phyloP scores from a whole-genome alignment of 2,888 invertebrate species.

The Cheiracanthium punctorium region DNA sequence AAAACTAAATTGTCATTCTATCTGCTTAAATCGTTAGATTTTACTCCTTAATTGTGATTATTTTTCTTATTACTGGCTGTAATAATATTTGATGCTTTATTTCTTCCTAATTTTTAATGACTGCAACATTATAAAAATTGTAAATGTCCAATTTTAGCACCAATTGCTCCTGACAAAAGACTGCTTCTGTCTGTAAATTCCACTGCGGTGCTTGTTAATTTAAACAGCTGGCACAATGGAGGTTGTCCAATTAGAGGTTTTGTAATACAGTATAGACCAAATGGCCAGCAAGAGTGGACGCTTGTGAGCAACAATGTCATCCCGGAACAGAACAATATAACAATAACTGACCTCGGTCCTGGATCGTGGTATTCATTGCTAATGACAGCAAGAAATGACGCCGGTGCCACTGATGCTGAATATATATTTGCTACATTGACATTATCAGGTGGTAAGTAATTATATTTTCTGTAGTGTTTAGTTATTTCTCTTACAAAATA shows the following conservation, averaged over 20 bases:
- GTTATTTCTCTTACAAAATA: too few species aligned
- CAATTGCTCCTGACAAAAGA: constrained; percentile 91
- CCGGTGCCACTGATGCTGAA: constrained; percentile 95
- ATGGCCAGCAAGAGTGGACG: constrained; percentile 85
- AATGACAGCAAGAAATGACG: constrained; percentile 89
- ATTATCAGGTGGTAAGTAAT: constrained; percentile 93
- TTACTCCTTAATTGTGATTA: too few species aligned
- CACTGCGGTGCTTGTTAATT: constrained; percentile 92
- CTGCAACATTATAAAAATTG: too few species aligned
- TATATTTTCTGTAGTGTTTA: too few species aligned
- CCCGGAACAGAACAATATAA: constrained; percentile 78
- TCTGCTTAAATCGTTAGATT: too few species aligned
- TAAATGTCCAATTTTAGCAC: constrained; percentile 82
- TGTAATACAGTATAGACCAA: constrained; percentile 86
- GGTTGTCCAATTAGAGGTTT: constrained; percentile 97
- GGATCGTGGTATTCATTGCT: constrained; percentile 95
- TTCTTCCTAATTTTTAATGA: too few species aligned
- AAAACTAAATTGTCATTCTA: too few species aligned
- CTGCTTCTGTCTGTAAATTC: constrained; percentile 94
- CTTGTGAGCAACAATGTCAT: constrained; percentile 95
- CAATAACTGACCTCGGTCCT: constrained; percentile 85
- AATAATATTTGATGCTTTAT: too few species aligned
- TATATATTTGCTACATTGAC: constrained; percentile 97
- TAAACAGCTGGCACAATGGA: constrained; percentile 95
- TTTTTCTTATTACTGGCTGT: too few species aligned